Evolutionary conservation across 35 echinoderm and acorn worm species (phyloP).

Genomic region (Apostichopus japonicus): DNA sequence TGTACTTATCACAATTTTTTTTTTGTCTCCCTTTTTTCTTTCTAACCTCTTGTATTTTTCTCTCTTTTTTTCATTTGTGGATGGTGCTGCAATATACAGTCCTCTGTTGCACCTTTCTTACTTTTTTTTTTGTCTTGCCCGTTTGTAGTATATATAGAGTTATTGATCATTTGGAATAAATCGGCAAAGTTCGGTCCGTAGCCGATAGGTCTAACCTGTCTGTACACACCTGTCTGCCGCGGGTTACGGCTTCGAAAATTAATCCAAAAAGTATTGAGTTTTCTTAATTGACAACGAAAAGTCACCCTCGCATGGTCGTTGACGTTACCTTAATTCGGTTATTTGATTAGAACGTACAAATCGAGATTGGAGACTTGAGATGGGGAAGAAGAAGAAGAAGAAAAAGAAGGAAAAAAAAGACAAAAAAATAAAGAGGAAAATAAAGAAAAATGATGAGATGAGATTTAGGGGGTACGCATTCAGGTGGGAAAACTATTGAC

Average conservation of each 20-base stretch:
- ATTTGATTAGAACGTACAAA: slow-evolving; percentile 62
- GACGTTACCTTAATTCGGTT: slow-evolving; percentile 59
- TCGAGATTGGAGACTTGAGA: slow-evolving; percentile 49
- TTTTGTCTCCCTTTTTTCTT: background rate
- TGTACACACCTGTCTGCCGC: slow-evolving; percentile 53
- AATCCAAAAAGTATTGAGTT: slow-evolving; percentile 72
- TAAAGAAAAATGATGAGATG: slow-evolving; percentile 42
- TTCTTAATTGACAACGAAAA: slow-evolving; percentile 71
- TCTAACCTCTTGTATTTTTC: background rate
- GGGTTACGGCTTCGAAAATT: slow-evolving; percentile 58
- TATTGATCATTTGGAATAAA: slow-evolving; percentile 63
- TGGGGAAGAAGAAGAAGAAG: slow-evolving; percentile 18
- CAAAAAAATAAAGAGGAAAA: slow-evolving; percentile 1
- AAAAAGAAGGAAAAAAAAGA: background rate
- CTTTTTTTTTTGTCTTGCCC: background rate
- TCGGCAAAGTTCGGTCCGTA: slow-evolving; percentile 49
- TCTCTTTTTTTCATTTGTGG: background rate
- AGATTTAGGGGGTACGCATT: slow-evolving; percentile 48
- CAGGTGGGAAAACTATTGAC: slow-evolving; percentile 63
- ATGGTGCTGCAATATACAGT: slow-evolving; percentile 28
- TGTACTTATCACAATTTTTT: slow-evolving; percentile 1
- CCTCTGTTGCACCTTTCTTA: slow-evolving; percentile 22
- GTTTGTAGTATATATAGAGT: background rate
- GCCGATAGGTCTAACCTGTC: slow-evolving; percentile 50
- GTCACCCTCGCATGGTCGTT: slow-evolving; percentile 59